Conservation (phyloP, 2,113 vertebrate genomes). For the Cheilinus undulatus region DNA sequence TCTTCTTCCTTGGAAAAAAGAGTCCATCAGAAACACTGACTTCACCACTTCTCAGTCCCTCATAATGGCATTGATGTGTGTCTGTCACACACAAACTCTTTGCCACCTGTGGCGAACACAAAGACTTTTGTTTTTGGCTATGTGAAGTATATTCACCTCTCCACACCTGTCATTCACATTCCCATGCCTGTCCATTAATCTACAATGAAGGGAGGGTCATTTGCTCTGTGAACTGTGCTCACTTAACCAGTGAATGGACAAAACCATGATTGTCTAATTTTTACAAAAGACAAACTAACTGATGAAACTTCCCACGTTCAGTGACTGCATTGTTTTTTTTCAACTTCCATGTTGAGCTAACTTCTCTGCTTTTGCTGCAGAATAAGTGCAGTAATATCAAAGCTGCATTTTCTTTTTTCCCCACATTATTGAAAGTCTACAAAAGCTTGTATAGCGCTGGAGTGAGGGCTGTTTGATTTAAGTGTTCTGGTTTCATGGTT, state of each 20-base stretch:
- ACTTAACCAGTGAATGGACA: slow-evolving; percentile 47
- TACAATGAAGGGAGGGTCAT: background rate
- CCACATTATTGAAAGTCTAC: background rate
- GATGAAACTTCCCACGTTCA: slow-evolving; percentile 35
- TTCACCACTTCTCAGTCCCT: slow-evolving; percentile 10
- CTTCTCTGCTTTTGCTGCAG: too few relatives aligned
- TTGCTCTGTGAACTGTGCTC: slow-evolving; percentile 32
- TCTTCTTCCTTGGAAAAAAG: too few relatives aligned
- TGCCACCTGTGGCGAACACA: slow-evolving; percentile 48
- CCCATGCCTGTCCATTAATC: slow-evolving; percentile 27
- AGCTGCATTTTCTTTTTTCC: slow-evolving; percentile 8
- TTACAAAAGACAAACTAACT: slow-evolving; percentile 32
- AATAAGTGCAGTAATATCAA: too few relatives aligned
- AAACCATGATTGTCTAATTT: slow-evolving; percentile 40
- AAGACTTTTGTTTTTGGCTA: slow-evolving; percentile 60
- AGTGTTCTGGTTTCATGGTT: slow-evolving; percentile 34
- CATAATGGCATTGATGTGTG: slow-evolving; percentile 24
- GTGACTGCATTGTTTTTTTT: slow-evolving; percentile 18
- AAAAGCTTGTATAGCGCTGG: background rate
- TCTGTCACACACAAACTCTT: slow-evolving; percentile 31
- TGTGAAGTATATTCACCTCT: slow-evolving; percentile 51
- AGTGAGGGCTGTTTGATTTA: slow-evolving; percentile 31
- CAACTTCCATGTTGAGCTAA: too few relatives aligned
- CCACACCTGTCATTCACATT: slow-evolving; percentile 64
- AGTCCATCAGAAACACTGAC: slow-evolving; percentile 31